These are phyloP conservation scores for Metopia argyrocephala DNA, from an alignment of 2,888 invertebrate genomes.

Conservation along the genomic window DNA sequence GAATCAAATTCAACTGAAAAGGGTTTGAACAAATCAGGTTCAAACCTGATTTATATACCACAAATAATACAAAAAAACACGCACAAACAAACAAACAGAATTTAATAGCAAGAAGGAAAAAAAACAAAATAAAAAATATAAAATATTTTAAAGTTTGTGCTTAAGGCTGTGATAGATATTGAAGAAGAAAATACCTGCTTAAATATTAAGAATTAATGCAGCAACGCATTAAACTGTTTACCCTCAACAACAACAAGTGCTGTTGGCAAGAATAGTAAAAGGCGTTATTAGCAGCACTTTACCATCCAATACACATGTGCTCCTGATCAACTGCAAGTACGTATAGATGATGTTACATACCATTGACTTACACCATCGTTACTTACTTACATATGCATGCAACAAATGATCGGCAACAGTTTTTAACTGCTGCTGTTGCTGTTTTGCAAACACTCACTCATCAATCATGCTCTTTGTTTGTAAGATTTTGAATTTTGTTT, in stretches of 20 bases:
- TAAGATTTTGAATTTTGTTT: neutral
- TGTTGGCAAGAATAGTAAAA: constrained; percentile 51
- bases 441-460: constrained; percentile 29
- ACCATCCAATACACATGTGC: constrained; percentile 26
- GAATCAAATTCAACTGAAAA: constrained; percentile 57
- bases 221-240: neutral
- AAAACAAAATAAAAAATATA: constrained; percentile 9
- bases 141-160: constrained; percentile 68
- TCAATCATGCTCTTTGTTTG: constrained; percentile 31
- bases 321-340: constrained; percentile 9
- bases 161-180: constrained; percentile 75
- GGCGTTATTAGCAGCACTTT: constrained; percentile 60
- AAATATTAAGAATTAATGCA: constrained; percentile 24
- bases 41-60: constrained; percentile 53
- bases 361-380: too few species aligned
- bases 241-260: constrained; percentile 43
- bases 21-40: constrained; percentile 35
- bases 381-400: too few species aligned
- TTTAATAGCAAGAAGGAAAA: constrained; percentile 20
- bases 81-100: neutral
- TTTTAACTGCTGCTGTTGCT: constrained; percentile 2
- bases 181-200: constrained; percentile 73
- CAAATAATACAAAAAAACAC: too few species aligned
- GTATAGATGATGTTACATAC: neutral
- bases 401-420: constrained; percentile 45